Base-by-base conservation (phyloP, 1,140 invertebrate species). In the Drosophila auraria region DNA sequence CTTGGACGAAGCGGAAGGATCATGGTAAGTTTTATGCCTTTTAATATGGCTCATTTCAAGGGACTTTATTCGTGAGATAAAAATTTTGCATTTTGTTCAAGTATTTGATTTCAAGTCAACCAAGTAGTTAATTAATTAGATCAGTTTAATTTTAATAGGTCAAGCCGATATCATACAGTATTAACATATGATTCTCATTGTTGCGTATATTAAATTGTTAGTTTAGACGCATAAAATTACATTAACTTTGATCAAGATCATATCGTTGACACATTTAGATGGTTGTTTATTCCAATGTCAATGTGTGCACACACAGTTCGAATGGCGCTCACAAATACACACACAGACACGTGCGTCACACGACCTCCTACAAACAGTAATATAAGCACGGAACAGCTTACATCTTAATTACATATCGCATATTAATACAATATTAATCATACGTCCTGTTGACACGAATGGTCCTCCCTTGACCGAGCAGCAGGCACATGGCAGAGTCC, bases 381-480 rank as follows among this genome's bases (percentile, higher is more conserved):
- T 87, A 83, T 70, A 84, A 73, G 56, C 53, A 69, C 69, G 78
- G 64, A 82, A 79, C 66, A 90, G 78, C 84, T 84, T 82, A 89
- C 84, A 90, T 90, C 86, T 90, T 89, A 89, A 89, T 90, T 90
- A 89, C 86, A 90, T 82, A 89, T 86, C 82, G 84, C 82, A 89
- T 90, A 89, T 89, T 89, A 89, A 89, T 89, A 90, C 86, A 89
- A 86, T 90, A 89, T 89, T 89, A 89, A 89, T 89, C 86, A 89
- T 89, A 89, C 86, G 82, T 79, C 82, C 71, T 86, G 86, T 89
- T 89, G 87, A 90, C 84, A 90, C 86, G 82, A 86, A 70, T 80
- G 60, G 25, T 38, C 70, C 56, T 44, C 68, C 77, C 58, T 51
- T 27, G 64, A 53, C 70, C 72, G 42, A 45, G 27, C 62, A 60